Conservation (phyloP, 1,140 invertebrate genomes). For the Agrilus planipennis region DNA sequence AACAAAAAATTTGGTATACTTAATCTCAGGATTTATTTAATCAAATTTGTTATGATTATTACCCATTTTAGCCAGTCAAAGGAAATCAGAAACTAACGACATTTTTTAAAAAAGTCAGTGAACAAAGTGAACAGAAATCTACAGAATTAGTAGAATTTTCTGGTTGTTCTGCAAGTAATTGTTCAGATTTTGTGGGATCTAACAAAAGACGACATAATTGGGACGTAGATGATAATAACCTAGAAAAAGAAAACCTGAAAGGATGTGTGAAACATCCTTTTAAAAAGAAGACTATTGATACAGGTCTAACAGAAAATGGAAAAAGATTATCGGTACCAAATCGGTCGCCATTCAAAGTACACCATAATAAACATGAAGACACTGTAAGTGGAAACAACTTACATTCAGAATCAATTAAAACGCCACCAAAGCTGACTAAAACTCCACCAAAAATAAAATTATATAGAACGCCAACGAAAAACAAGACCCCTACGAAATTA, state of each 20-base stretch:
- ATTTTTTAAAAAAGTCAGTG: conserved; percentile 6
- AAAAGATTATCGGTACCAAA: conserved; percentile 3
- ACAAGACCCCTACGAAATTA: conserved; percentile 19
- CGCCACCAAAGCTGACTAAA: conserved; percentile 3
- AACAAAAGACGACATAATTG: neutral
- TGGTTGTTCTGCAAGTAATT: neutral
- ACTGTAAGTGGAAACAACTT: neutral
- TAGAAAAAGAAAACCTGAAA: neutral
- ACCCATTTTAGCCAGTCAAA: conserved; percentile 7
- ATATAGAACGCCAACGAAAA: conserved; percentile 8
- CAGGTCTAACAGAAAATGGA: neutral
- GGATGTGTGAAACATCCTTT: neutral
- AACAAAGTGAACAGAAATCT: neutral
- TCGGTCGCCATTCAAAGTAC: neutral
- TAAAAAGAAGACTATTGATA: neutral
- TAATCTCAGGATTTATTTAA: too few relatives aligned
- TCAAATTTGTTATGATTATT: neutral
- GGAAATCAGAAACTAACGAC: conserved; percentile 10
- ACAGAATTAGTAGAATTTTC: neutral
- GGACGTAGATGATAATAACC: neutral
- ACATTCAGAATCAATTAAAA: conserved; percentile 1
- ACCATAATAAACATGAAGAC: conserved; percentile 4
- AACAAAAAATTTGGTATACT: too few relatives aligned
- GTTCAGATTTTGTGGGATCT: neutral
- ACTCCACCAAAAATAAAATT: neutral